Evolutionary conservation across 2,797 vertebrate genomes (phyloP), one percentile per base, ranked within the genome.

Genomic region (Argya squamiceps): DNA sequence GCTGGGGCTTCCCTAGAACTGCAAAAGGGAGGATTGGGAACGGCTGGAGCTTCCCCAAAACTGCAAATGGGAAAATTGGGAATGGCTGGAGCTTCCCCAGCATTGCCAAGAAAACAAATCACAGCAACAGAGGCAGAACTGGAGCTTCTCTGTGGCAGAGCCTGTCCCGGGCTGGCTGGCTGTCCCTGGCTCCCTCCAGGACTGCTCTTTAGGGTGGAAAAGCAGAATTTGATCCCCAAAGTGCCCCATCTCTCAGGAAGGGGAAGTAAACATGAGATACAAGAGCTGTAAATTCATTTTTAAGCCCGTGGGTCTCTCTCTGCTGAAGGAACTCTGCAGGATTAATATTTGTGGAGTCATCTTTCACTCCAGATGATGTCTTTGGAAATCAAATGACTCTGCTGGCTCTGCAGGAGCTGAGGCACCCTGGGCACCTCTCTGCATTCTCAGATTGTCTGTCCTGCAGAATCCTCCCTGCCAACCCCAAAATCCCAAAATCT

Each of bases 361-460:
- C 84, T 62, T 96, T 79, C 91, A 77, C n/a, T 69, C 26, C 50
- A 69, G 55, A 49, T 49, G 34, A 80, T 43, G 44, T 34, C 49
- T 68, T 43, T 36, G 26, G 58, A 43, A 93, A 75, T 32, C 18
- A 73, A 47, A 17, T 0, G 1, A 13, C 62, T 27, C 22, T 52
- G 41, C 16, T 39, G 88, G 21, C 89, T 77, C 47, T 63, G 46
- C 49, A 41, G 50, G 58, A 2, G 27, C 20, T 18, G 56, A 22
- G 39, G 1, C 70, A 36, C 6, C 39, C 12, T 0, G 0, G 18
- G 55, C 52, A n/a, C 15, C 16, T 41, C 26, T 20, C 50, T 18
- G 4, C 30, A 6, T 13, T 11, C 65, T 20, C 8, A 1, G 30
- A 13, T 0, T 9, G 39, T 39, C 0, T 9, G 39, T 39, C 24